Conservation (phyloP, 1,140 invertebrate species). For the Polyergus mexicanus region DNA sequence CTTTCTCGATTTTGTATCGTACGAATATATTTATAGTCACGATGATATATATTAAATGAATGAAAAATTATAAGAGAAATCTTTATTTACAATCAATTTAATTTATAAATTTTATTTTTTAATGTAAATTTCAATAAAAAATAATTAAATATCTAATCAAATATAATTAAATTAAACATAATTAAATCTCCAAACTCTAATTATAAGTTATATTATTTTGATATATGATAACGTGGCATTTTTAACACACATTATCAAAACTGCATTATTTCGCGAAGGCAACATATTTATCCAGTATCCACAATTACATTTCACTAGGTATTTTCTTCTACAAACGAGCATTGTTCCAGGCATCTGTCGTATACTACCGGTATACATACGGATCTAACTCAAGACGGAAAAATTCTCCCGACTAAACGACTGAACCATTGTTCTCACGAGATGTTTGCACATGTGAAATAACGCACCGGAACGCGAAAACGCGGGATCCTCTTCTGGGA, state of each 20-base stretch:
- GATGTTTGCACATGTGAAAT: constrained; percentile 76
- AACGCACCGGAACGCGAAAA: constrained; percentile 64
- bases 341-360: constrained; percentile 63
- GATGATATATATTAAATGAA: background rate
- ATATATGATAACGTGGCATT: background rate
- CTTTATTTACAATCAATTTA: background rate
- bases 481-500: constrained; percentile 41
- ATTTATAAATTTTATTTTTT: background rate
- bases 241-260: background rate
- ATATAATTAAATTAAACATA: too few relatives aligned
- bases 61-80: background rate
- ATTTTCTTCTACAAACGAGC: constrained; percentile 73
- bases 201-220: background rate
- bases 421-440: constrained; percentile 73
- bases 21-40: background rate
- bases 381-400: constrained; percentile 65
- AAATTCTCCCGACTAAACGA: constrained; percentile 56
- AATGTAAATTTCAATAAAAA: background rate
- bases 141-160: background rate
- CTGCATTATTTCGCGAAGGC: background rate
- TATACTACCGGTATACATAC: constrained; percentile 58
- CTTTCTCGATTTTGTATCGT: background rate
- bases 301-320: constrained; percentile 5
- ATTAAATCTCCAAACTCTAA: background rate
- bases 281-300: background rate